phyloP scores from a whole-genome alignment of 2,797 vertebrate genomes.

The Dermochelys coriacea region DNA sequence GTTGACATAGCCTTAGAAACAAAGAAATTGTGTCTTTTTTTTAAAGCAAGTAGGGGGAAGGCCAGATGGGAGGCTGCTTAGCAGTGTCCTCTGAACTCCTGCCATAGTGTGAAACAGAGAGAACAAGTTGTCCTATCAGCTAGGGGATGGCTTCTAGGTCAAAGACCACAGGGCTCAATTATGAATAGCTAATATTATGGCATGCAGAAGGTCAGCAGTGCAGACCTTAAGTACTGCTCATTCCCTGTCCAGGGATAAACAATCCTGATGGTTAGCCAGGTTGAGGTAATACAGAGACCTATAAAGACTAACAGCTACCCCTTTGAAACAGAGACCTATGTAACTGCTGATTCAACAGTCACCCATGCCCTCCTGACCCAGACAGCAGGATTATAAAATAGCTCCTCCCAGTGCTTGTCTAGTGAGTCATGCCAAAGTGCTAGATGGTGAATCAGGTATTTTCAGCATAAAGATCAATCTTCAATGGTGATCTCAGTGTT shows the following conservation, averaged over 20 bases:
- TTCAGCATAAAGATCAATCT: neutral
- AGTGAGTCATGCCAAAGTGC: neutral
- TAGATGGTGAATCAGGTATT: neutral
- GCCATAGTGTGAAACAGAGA: neutral
- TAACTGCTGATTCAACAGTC: slow-evolving; percentile 18
- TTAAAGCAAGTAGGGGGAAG: neutral
- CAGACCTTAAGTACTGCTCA: neutral
- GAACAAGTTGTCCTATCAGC: rapidly evolving
- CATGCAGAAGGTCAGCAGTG: neutral
- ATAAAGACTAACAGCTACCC: no score
- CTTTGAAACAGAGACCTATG: rapidly evolving
- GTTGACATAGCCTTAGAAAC: neutral
- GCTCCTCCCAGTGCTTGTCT: slow-evolving; percentile 4
- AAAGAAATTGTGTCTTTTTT: neutral
- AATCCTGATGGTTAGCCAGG: neutral
- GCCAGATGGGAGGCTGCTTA: neutral
- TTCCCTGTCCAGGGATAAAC: neutral
- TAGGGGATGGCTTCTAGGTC: rapidly evolving
- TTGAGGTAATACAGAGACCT: neutral
- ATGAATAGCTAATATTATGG: neutral
- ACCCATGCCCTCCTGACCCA: slow-evolving; percentile 42
- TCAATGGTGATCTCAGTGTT: neutral
- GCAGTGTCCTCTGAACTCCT: neutral
- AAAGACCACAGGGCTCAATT: neutral
- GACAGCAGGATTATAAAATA: neutral